A percentile compares a stretch with the other conserved stretches of the same genome.
These are phyloP conservation scores for Dipodomys spectabilis DNA, from an alignment of 2,113 vertebrate genomes.

Conservation along the genomic window DNA sequence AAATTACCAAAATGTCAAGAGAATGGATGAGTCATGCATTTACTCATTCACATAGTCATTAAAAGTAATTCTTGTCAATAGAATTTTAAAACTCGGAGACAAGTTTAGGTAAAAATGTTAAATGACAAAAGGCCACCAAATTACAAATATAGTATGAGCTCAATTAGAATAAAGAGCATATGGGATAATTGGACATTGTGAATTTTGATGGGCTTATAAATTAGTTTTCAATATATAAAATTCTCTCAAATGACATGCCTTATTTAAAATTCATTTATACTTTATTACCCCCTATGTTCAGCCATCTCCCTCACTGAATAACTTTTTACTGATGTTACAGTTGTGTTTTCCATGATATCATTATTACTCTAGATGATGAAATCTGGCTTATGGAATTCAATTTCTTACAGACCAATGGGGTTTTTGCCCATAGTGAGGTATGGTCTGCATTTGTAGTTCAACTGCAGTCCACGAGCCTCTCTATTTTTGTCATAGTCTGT, in stretches of 20 bases:
- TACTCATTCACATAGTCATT: neutral
- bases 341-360: neutral
- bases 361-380: slow-evolving; percentile 15
- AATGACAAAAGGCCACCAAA: neutral
- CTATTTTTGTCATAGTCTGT: neutral
- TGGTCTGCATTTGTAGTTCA: neutral
- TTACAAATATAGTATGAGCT: neutral
- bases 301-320: neutral
- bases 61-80: slow-evolving; percentile 22
- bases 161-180: neutral
- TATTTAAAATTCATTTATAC: slow-evolving; percentile 40
- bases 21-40: neutral
- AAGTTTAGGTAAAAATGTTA: neutral
- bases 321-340: neutral
- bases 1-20: neutral
- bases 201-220: neutral
- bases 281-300: neutral
- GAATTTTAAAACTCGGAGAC: slow-evolving; percentile 24
- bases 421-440: neutral
- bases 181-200: neutral
- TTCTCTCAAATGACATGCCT: neutral
- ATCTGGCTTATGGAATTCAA: neutral
- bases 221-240: neutral
- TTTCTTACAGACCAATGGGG: neutral
- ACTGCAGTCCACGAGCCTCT: neutral